phyloP scores from a whole-genome alignment of 35 echinoderm and acorn worm species.

The Eucidaris tribuloides region DNA sequence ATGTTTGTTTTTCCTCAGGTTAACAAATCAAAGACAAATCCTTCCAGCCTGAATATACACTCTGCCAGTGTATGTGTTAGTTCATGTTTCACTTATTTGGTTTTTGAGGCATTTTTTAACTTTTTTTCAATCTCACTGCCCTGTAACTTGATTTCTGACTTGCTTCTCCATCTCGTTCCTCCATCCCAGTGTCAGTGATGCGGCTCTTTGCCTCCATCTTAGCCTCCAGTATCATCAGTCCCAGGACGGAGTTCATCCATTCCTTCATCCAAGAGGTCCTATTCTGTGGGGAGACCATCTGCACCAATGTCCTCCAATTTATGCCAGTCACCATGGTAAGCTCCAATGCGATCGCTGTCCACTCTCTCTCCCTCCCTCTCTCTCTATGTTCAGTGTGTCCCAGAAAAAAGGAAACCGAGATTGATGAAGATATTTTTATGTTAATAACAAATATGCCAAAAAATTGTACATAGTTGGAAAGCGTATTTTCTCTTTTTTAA shows the following conservation, averaged over 20 bases:
- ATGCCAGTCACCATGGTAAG: constrained; percentile 90
- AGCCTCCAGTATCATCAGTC: constrained; percentile 48
- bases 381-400: no score
- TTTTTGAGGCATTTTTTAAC: no score
- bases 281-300: constrained; percentile 65
- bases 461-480: no score
- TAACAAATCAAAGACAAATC: no score
- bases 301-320: constrained; percentile 75
- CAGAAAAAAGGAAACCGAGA: no score
- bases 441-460: no score
- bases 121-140: not conserved
- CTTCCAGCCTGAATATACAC: no score
- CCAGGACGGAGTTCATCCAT: constrained; percentile 78
- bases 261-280: constrained; percentile 80
- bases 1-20: no score
- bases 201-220: constrained; percentile 77
- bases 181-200: constrained; percentile 64
- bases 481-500: no score
- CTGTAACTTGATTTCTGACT: not conserved
- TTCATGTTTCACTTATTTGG: no score
- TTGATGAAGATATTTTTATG: no score
- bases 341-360: not conserved
- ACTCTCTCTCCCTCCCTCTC: not conserved
- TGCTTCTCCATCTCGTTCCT: not conserved
- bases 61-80: no score